phyloP scores from a whole-genome alignment of 2,797 vertebrate species.

The Tinamus major region DNA sequence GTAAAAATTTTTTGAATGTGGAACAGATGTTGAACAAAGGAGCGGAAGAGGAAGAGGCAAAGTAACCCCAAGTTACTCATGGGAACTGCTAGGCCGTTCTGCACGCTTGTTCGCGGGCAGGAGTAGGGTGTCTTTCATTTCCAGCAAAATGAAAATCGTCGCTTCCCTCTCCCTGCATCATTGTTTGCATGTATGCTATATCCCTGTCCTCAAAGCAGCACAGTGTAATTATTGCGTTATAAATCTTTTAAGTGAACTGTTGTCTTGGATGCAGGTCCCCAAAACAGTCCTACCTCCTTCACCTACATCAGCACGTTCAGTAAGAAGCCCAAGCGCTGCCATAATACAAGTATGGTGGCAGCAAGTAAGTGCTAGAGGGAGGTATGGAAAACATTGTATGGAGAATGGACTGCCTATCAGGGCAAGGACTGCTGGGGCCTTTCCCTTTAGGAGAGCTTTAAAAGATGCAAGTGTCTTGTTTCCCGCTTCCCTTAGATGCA shows the following conservation, averaged over 20 bases:
- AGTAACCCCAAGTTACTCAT: not conserved
- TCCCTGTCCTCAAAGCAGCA: not conserved
- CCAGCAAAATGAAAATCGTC: not conserved
- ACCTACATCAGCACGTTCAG: not conserved
- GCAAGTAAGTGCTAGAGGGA: not conserved
- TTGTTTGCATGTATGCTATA: not conserved
- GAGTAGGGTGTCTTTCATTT: not conserved
- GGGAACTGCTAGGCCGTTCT: not conserved
- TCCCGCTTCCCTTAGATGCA: not conserved
- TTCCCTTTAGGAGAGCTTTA: not conserved
- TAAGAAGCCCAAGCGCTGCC: not conserved
- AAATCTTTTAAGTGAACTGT: not conserved
- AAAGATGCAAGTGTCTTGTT: not conserved
- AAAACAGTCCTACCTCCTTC: not conserved
- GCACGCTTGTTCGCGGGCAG: too few relatives aligned
- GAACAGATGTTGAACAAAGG: not conserved
- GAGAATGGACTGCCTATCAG: not conserved
- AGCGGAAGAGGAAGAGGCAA: too few relatives aligned
- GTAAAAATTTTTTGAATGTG: not conserved
- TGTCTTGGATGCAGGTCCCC: not conserved
- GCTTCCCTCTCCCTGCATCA: not conserved
- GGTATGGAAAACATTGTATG: not conserved
- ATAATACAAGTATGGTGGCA: not conserved
- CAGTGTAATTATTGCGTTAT: too few relatives aligned
- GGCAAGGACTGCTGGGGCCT: not conserved